Conservation (phyloP, 2,888 invertebrate genomes). For the Sceliomorpha sp. region DNA sequence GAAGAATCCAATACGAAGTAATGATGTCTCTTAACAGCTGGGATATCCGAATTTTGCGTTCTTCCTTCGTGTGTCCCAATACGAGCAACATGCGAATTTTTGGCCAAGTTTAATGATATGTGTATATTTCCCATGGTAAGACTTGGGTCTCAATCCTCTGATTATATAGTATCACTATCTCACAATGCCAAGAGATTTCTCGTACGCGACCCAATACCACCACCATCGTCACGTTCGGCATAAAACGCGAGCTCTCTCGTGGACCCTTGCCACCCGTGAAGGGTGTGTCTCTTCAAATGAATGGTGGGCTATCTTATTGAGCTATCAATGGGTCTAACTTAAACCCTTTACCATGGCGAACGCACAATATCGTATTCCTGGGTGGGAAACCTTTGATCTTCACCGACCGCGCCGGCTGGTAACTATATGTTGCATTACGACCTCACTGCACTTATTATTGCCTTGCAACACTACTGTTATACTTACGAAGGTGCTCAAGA, state of each 20-base stretch:
- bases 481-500: constrained; percentile 64
- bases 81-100: constrained; percentile 41
- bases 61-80: constrained; percentile 37
- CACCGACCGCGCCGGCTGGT: constrained; percentile 71
- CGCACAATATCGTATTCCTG: constrained; percentile 60
- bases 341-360: constrained; percentile 68
- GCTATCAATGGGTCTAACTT: constrained; percentile 73
- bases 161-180: constrained; percentile 75
- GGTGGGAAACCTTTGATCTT: constrained; percentile 74
- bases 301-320: constrained; percentile 73
- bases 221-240: constrained; percentile 38
- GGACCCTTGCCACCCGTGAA: constrained; percentile 59
- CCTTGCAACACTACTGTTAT: constrained; percentile 68
- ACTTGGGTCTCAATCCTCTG: constrained; percentile 60
- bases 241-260: constrained; percentile 49
- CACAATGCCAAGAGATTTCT: constrained; percentile 68
- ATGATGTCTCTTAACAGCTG: constrained; percentile 61
- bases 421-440: constrained; percentile 76
- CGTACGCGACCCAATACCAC: constrained; percentile 45
- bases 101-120: constrained; percentile 70
- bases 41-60: constrained; percentile 61
- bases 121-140: constrained; percentile 74
- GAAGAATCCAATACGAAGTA: constrained; percentile 63
- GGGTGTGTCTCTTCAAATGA: constrained; percentile 67
- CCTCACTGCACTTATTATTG: constrained; percentile 73